phyloP scores from a whole-genome alignment of 2,797 vertebrate species.

The Rhabdophis nuchalis region DNA sequence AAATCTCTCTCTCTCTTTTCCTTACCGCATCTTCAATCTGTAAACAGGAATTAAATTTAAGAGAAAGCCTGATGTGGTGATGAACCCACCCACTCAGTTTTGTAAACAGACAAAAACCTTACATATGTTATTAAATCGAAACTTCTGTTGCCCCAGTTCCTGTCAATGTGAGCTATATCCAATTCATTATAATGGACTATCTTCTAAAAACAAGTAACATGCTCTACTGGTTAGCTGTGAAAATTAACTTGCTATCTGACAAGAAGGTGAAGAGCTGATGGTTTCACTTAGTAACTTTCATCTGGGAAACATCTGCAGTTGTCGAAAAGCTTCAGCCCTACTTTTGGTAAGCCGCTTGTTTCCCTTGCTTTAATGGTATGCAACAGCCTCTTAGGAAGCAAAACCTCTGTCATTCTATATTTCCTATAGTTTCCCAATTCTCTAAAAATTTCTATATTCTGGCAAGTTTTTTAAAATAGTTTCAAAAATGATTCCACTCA shows the following conservation, averaged over 20 bases:
- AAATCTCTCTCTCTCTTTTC: conserved; percentile 28
- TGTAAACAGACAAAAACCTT: conserved; percentile 61
- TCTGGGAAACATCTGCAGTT: conserved; percentile 8
- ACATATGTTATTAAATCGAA: conserved; percentile 66
- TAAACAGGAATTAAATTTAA: conserved; percentile 61
- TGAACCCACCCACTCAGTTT: conserved; percentile 61
- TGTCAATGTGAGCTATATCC: conserved; percentile 38
- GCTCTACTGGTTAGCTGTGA: conserved; percentile 21
- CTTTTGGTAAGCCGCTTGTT: conserved; percentile 9
- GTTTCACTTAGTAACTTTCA: neutral
- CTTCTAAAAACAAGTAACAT: conserved; percentile 31
- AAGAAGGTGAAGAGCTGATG: conserved; percentile 8
- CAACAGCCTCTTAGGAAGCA: rapidly evolving
- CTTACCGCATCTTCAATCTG: conserved; percentile 25
- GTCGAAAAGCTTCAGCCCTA: neutral
- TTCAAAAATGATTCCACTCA: neutral
- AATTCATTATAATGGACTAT: neutral
- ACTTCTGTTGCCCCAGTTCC: conserved; percentile 38
- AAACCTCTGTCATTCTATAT: rapidly evolving
- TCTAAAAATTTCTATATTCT: neutral
- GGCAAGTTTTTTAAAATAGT: neutral
- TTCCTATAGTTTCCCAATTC: neutral
- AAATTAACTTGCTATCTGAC: conserved; percentile 35
- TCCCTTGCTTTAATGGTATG: conserved; percentile 6
- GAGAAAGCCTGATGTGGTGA: conserved; percentile 37